phyloP scores from a whole-genome alignment of 2,113 vertebrate genomes.

The Nematolebias whitei region DNA sequence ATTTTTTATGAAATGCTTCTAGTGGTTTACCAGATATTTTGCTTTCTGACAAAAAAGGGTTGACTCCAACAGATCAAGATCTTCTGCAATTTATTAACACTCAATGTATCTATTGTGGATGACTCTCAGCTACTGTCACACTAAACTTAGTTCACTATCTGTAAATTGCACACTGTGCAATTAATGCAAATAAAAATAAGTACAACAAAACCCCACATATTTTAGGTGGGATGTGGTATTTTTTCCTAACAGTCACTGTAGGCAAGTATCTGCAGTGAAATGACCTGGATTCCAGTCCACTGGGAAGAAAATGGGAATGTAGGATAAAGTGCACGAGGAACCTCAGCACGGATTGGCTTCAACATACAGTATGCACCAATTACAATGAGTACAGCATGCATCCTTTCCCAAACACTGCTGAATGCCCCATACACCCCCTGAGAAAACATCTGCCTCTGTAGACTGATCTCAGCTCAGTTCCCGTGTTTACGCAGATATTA shows the following conservation, averaged over 20 bases:
- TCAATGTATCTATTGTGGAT: no score
- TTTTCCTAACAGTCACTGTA: conserved; percentile 24
- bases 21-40: no score
- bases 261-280: conserved; percentile 46
- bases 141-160: no score
- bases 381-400: conserved; percentile 64
- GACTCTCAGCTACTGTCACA: no score
- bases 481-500: conserved; percentile 23
- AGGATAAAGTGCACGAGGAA: conserved; percentile 62
- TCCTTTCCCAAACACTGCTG: conserved; percentile 64
- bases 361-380: conserved; percentile 73
- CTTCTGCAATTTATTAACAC: no score
- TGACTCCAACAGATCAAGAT: no score
- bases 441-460: conserved; percentile 75
- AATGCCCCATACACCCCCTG: conserved; percentile 50
- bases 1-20: no score
- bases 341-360: conserved; percentile 48
- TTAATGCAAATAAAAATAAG: conserved; percentile 10
- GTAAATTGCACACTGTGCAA: not conserved
- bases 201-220: conserved; percentile 7
- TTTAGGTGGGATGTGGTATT: conserved; percentile 14
- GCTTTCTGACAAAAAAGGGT: no score
- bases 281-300: conserved; percentile 52
- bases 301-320: conserved; percentile 41
- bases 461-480: conserved; percentile 45